Base-by-base conservation (phyloP, 92 coral and sea anemone species). In the Diadumene lineata region DNA sequence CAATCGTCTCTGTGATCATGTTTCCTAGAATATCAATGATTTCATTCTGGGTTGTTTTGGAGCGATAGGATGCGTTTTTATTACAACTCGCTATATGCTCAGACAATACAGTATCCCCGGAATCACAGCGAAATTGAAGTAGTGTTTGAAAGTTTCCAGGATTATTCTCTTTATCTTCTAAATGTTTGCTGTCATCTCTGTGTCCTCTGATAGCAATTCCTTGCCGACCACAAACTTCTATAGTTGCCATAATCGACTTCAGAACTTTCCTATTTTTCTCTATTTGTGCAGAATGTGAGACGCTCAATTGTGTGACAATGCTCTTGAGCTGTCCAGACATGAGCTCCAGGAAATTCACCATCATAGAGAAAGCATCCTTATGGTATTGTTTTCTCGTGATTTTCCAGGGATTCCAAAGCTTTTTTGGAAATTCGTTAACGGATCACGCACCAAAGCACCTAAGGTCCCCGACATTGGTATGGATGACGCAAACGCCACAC, bases 121-220 rank as follows among this genome's bases (percentile, higher is more conserved):
- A 77, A 70, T 83, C 83, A 76, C 73, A 81, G 74, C 88, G 68
- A 72, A 84, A 84, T 77, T 87, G 74, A 48, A 82, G 87, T 61
- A 81, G 81, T 72, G 91, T 82, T 72, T 86, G 87, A 68, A 86
- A 86, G 73, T 87, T 87, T 11, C 92, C 87, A 55, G 84, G 86
- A 68, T 83, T 82, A 72, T 70, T 76, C 43, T 73, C 32, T 63
- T 66, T 9, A 21, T 84, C 81, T 34, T 62, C 76, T 60, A 84
- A 67, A 69, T 72, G 75, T 78, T 60, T 57, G 34, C 71, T 60
- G 77, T 85, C 94, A 85, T 89, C 90, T 65, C 84, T 75, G 77
- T 89, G 85, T 61, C 90, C 90, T 57, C 85, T 70, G 68, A 85
- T 72, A 38, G 93, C 77, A 26, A 88, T 69, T 72, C 86, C 82